Percentiles rank a stretch among this genome's conserved stretches.
phyloP scores from a whole-genome alignment of 2,888 invertebrate genomes.

The Drosophila putrida region DNA sequence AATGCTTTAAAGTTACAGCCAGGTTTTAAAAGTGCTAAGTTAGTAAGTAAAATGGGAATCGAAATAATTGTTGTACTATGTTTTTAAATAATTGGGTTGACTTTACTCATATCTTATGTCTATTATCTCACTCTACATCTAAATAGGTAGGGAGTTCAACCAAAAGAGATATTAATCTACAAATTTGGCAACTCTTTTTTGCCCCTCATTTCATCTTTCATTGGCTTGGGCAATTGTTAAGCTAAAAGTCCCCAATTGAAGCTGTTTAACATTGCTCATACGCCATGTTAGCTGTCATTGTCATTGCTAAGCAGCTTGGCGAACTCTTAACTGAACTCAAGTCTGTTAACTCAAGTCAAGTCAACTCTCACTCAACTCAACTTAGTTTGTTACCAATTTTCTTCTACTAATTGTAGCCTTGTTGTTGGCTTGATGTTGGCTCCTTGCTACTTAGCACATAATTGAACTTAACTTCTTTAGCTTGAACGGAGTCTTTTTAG shows the following conservation, averaged over 20 bases:
- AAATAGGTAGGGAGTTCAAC: too few species aligned
- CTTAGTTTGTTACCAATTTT: conserved; percentile 56
- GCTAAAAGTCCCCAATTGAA: conserved; percentile 9
- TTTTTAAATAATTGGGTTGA: too few species aligned
- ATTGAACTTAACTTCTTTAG: conserved; percentile 66
- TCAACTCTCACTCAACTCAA: conserved; percentile 52
- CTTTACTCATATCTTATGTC: too few species aligned
- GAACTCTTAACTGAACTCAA: conserved; percentile 10
- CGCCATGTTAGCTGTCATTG: conserved; percentile 53
- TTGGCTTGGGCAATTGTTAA: conserved; percentile 2
- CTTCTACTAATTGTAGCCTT: conserved; percentile 51
- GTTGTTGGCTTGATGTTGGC: conserved; percentile 32
- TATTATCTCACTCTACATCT: too few species aligned
- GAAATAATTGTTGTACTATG: too few species aligned
- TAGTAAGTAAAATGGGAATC: too few species aligned
- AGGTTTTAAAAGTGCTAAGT: too few species aligned
- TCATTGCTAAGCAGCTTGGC: conserved; percentile 28
- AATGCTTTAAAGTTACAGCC: too few species aligned
- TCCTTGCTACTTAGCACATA: conserved; percentile 75
- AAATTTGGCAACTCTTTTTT: background rate
- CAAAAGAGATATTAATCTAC: background rate
- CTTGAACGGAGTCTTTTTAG: conserved; percentile 25
- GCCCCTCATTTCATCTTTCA: background rate
- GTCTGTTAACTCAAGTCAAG: conserved; percentile 5
- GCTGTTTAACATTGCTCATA: conserved; percentile 46